phyloP scores from a whole-genome alignment of 2,797 vertebrate genomes.

The Rhinoraja longicauda region DNA sequence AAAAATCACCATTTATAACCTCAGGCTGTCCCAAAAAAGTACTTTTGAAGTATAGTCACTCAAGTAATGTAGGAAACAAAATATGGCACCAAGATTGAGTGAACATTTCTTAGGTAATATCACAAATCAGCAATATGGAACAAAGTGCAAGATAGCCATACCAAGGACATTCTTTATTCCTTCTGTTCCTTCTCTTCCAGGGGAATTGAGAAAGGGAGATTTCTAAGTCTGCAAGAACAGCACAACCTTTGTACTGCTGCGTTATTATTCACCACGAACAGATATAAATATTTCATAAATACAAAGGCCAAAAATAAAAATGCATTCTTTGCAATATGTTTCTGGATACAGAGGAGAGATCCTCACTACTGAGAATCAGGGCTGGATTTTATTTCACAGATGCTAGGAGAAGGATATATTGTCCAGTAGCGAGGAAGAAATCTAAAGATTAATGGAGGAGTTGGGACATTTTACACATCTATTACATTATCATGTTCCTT shows the following conservation, averaged over 20 bases:
- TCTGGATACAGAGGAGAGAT: background rate
- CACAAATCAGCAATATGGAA: background rate
- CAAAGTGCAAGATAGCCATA: background rate
- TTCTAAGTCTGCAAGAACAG: background rate
- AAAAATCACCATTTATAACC: background rate
- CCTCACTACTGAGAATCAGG: background rate
- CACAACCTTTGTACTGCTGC: background rate
- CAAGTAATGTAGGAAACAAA: background rate
- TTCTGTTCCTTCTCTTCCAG: background rate
- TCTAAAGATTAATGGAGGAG: too few species aligned
- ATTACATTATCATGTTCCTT: too few species aligned
- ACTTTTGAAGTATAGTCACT: background rate
- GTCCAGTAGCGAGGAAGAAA: too few species aligned
- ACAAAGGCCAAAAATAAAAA: background rate
- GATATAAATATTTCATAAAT: conserved; percentile 27
- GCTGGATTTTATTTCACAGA: too few species aligned
- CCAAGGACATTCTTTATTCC: background rate
- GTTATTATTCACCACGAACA: background rate
- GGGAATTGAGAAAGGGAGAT: background rate
- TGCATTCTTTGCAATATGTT: background rate
- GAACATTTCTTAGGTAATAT: background rate
- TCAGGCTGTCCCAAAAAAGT: background rate
- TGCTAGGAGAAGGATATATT: too few species aligned
- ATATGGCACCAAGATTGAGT: background rate
- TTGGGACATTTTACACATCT: too few species aligned